Conservation (phyloP, 1,140 invertebrate genomes). For the Leguminivora glycinivorella region DNA sequence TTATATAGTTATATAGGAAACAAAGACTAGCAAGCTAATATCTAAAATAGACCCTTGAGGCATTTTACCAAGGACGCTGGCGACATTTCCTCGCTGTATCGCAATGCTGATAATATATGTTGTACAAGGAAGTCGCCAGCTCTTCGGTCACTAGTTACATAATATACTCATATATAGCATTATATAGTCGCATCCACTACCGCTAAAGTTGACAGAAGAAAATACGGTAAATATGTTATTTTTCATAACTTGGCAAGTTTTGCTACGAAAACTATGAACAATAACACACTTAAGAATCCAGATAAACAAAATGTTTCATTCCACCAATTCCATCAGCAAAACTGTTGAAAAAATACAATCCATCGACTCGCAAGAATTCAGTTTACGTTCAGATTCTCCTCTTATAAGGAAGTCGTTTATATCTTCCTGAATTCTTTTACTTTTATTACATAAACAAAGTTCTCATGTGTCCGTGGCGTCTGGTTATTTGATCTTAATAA, state of each 20-base stretch:
- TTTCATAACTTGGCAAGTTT: neutral
- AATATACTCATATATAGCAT: too few relatives aligned
- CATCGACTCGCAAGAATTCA: neutral
- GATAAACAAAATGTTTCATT: neutral
- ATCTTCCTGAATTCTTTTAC: constrained; percentile 52
- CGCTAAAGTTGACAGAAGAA: too few relatives aligned
- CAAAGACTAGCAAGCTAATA: too few relatives aligned
- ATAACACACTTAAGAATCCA: constrained; percentile 9
- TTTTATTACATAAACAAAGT: constrained; percentile 42
- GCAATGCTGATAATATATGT: too few relatives aligned
- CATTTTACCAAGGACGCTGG: too few relatives aligned
- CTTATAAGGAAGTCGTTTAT: constrained; percentile 48
- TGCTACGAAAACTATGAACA: neutral
- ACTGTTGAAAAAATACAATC: neutral
- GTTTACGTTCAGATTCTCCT: constrained; percentile 16
- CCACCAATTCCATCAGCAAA: neutral
- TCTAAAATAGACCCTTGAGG: too few relatives aligned
- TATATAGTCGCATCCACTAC: too few relatives aligned
- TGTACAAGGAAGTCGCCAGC: too few relatives aligned
- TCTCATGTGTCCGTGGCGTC: constrained; percentile 38
- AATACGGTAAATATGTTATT: too few relatives aligned
- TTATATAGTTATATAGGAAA: too few relatives aligned
- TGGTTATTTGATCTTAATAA: constrained; percentile 61
- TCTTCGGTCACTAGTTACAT: too few relatives aligned
- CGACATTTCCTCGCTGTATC: too few relatives aligned